These are phyloP conservation scores for Eidolon dupreanum DNA, from an alignment of 2,797 vertebrate species.

Conservation along the genomic window DNA sequence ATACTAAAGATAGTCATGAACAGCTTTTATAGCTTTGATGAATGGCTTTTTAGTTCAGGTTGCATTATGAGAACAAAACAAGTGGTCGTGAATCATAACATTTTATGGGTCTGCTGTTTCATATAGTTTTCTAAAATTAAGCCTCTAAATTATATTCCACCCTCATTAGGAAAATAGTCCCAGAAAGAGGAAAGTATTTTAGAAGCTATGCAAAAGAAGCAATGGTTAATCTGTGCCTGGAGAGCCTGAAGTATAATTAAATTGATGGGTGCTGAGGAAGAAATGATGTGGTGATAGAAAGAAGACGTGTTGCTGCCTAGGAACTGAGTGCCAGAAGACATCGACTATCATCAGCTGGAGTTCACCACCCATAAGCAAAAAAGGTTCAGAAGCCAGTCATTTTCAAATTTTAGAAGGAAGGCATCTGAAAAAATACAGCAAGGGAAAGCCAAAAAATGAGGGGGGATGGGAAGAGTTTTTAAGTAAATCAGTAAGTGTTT, in stretches of 20 bases:
- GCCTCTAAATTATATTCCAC: slow-evolving; percentile 71
- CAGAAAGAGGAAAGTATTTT: slow-evolving; percentile 43
- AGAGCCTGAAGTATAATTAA: slow-evolving; percentile 51
- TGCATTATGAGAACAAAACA: slow-evolving; percentile 90
- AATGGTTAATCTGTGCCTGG: background rate
- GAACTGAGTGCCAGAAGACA: background rate
- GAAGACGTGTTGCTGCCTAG: background rate
- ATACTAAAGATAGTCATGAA: slow-evolving; percentile 83
- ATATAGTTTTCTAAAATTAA: slow-evolving; percentile 74
- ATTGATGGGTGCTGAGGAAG: background rate
- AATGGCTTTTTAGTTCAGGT: slow-evolving; percentile 87
- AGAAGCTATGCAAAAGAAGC: background rate
- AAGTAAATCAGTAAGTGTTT: background rate
- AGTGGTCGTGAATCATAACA: slow-evolving; percentile 88
- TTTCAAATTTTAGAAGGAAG: background rate
- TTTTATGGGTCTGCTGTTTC: slow-evolving; percentile 83
- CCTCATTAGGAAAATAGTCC: slow-evolving; percentile 73
- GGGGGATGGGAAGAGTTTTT: background rate
- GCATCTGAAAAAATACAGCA: background rate
- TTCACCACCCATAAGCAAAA: background rate
- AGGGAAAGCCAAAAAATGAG: background rate
- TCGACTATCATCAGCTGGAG: background rate
- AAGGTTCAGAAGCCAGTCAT: background rate
- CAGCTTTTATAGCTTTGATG: slow-evolving; percentile 85
- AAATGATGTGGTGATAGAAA: background rate